Evolutionary conservation across 23 tunicate genomes (phyloP).

Genomic region (Diplosoma virens): DNA sequence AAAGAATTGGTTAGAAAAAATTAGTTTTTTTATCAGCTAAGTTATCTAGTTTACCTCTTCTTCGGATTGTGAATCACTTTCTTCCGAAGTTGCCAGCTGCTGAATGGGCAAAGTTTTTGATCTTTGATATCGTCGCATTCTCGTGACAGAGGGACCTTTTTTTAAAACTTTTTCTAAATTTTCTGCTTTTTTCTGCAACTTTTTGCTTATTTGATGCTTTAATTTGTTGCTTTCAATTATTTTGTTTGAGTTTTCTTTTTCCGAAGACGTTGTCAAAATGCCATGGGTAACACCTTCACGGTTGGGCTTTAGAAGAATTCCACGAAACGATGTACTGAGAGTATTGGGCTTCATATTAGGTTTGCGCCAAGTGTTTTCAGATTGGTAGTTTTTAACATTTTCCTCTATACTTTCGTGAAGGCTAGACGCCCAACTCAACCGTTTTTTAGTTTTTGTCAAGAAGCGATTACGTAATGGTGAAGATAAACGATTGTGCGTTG

Average conservation of each 20-base stretch:
- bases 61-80: conserved; percentile 31
- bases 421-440: conserved; percentile 10
- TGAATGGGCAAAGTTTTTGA: conserved; percentile 42
- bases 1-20: too few relatives aligned
- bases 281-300: not conserved
- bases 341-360: not conserved
- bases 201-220: conserved; percentile 44
- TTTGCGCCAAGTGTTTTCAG: not conserved
- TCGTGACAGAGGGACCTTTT: conserved; percentile 38
- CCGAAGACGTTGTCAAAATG: not conserved
- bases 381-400: not conserved
- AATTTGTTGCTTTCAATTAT: not conserved
- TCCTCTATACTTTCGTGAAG: conserved; percentile 14
- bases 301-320: conserved; percentile 4
- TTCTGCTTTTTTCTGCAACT: conserved; percentile 50
- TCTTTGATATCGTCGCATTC: conserved; percentile 29
- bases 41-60: too few relatives aligned
- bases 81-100: not conserved
- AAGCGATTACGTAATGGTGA: not conserved
- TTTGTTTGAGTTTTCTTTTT: not conserved
- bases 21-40: too few relatives aligned
- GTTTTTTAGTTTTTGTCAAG: not conserved
- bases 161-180: conserved; percentile 51
- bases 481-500: not conserved
- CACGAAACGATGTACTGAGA: not conserved